Conservation (phyloP, 1,140 invertebrate genomes). For the Trigoniulus corallinus region DNA sequence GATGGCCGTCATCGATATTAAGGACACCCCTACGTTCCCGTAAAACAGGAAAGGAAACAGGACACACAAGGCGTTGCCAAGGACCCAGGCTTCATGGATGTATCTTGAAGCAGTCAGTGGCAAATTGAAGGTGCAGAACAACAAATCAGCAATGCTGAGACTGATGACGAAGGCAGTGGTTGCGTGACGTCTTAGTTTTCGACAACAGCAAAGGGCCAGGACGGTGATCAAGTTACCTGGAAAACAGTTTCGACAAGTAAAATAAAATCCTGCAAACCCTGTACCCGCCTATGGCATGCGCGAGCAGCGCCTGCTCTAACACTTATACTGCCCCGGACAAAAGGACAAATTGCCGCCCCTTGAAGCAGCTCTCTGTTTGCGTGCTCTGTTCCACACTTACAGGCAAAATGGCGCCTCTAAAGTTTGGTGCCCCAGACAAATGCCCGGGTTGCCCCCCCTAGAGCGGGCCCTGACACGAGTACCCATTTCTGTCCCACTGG, state of each 20-base stretch:
- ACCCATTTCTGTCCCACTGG: too few species aligned
- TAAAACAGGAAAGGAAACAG: slow-evolving; percentile 79
- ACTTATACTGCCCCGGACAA: too few species aligned
- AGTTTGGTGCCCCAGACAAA: too few species aligned
- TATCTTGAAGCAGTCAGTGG: slow-evolving; percentile 66
- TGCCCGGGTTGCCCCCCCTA: too few species aligned
- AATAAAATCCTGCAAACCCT: neutral
- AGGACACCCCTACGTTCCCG: slow-evolving; percentile 68
- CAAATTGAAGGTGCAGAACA: slow-evolving; percentile 68
- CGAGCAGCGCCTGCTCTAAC: too few species aligned
- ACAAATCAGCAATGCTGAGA: slow-evolving; percentile 62
- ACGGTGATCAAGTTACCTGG: slow-evolving; percentile 69
- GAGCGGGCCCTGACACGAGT: too few species aligned
- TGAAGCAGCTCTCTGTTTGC: too few species aligned
- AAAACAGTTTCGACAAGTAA: too few species aligned
- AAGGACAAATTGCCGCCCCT: too few species aligned
- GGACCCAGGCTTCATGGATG: slow-evolving; percentile 59
- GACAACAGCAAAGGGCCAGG: slow-evolving; percentile 50
- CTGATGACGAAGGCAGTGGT: slow-evolving; percentile 77
- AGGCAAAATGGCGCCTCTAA: too few species aligned
- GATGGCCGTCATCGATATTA: slow-evolving; percentile 76
- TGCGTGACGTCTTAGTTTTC: slow-evolving; percentile 56
- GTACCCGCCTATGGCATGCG: too few species aligned
- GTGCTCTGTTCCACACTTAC: too few species aligned
- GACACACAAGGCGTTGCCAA: slow-evolving; percentile 58